Evolutionary conservation across 2,888 invertebrate species (phyloP), one percentile per base, ranked within the genome.

Genomic region (Drosophila koepferae): DNA sequence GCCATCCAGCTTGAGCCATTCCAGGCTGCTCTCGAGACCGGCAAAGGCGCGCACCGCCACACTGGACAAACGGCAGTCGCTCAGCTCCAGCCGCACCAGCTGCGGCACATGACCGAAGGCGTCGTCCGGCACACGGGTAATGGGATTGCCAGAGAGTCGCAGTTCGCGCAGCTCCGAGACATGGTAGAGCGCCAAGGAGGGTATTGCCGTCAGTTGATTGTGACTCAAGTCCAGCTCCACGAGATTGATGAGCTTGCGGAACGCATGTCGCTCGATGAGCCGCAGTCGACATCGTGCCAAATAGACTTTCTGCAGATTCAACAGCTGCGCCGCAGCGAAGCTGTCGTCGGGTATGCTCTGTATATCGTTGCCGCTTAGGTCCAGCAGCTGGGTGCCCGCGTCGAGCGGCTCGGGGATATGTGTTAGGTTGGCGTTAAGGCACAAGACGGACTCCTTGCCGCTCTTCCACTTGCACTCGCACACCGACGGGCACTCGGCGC

Each of bases 391-490:
- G 40, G 97, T 97, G 82, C 96, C 96, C 72, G 95, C 95, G 82
- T 97, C 97, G 72, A 97, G 94, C 75, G 95, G 95, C 56, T 94
- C 94, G 41, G 97, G 97, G 82, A 97, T 95, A 89, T 95, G 94
- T 82, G 95, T 95, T 85, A 97, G 94, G 91, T 96, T 96, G 72
- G 96, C 96, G 92, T 95, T 96, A 85, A 95, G 94, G 94, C 97
- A 97, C 86, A 96, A 94, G 66, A 97, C 97, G 58, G 97, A 96
- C 93, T 97, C 97, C 93, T 97, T 97, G 88, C 97, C 97, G 91
- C 96, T 96, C 92, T 96, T 96, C 97, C 97, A 97, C 93, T 97
- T 97, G 94, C 97, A 97, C 93, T 97, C 96, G 94, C 97, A 97
- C 85, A 95, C 94, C 74, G 94, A 94, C 61, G 96, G 96, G 92